Conservation (phyloP, 2,797 vertebrate species). For the Garrulus glandarius region DNA sequence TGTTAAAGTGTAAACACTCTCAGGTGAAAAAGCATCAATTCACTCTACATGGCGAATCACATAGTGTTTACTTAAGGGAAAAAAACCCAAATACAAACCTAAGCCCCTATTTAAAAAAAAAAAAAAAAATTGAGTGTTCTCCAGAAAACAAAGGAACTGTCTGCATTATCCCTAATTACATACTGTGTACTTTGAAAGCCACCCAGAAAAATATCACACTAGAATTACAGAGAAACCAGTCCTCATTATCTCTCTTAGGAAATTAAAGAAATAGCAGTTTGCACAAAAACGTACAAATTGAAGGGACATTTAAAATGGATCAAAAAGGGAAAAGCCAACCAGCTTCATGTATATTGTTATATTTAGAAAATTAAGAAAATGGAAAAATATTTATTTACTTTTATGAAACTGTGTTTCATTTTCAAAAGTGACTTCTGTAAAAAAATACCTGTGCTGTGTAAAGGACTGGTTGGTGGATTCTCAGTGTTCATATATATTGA, state of each 20-base stretch:
- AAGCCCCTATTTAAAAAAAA: background rate
- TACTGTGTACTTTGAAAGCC: slow-evolving; percentile 50
- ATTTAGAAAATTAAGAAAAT: background rate
- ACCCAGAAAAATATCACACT: slow-evolving; percentile 59
- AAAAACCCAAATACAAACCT: background rate
- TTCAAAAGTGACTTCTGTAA: background rate
- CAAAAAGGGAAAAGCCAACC: background rate
- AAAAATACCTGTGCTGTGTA: rapidly evolving
- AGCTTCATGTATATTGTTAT: background rate
- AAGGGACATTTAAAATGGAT: slow-evolving; percentile 48
- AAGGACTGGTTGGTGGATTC: background rate
- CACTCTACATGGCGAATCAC: background rate
- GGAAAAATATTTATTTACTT: background rate
- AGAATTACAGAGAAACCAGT: slow-evolving; percentile 46
- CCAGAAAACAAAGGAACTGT: slow-evolving; percentile 29
- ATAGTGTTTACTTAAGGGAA: background rate
- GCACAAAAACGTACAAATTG: slow-evolving; percentile 28
- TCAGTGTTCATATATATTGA: background rate
- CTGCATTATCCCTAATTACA: slow-evolving; percentile 64
- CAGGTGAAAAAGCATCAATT: background rate
- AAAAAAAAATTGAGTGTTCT: background rate
- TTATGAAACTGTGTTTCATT: background rate
- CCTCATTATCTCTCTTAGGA: slow-evolving; percentile 61
- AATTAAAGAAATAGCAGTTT: slow-evolving; percentile 71
- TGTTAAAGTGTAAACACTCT: background rate